Conservation (phyloP, 2,888 invertebrate species). For the Eremobia ochroleuca region DNA sequence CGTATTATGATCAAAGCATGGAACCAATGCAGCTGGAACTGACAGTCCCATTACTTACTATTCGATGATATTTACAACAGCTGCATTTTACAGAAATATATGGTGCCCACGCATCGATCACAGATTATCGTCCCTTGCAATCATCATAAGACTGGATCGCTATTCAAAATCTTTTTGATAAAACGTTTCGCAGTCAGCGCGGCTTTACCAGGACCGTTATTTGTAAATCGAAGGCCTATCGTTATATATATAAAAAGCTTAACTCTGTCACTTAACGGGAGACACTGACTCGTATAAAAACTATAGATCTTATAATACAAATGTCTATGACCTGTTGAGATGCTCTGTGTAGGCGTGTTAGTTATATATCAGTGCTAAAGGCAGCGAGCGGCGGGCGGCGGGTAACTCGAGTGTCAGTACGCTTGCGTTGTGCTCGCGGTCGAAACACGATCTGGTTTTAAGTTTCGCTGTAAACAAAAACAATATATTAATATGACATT, state of each 20-base stretch:
- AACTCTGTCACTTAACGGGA: conserved; percentile 77
- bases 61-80: conserved; percentile 66
- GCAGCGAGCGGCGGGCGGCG: conserved; percentile 83
- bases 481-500: conserved; percentile 20
- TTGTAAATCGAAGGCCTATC: conserved; percentile 68
- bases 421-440: conserved; percentile 88
- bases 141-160: conserved; percentile 67
- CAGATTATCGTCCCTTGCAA: conserved; percentile 57
- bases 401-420: conserved; percentile 86
- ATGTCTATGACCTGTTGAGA: conserved; percentile 74
- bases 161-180: conserved; percentile 71
- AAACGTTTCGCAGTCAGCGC: conserved; percentile 76
- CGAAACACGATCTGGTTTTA: conserved; percentile 86
- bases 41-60: conserved; percentile 51
- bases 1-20: conserved; percentile 49
- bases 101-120: conserved; percentile 57
- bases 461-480: conserved; percentile 82
- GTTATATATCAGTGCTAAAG: conserved; percentile 76
- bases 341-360: conserved; percentile 69
- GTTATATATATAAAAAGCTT: conserved; percentile 76
- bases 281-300: conserved; percentile 77
- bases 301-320: conserved; percentile 75
- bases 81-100: conserved; percentile 53
- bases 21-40: conserved; percentile 50
- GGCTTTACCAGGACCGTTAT: conserved; percentile 73